Evolutionary conservation across 30 jellyfish, hydroid and myxozoan genomes (phyloP).

Genomic region (Turritopsis rubra): DNA sequence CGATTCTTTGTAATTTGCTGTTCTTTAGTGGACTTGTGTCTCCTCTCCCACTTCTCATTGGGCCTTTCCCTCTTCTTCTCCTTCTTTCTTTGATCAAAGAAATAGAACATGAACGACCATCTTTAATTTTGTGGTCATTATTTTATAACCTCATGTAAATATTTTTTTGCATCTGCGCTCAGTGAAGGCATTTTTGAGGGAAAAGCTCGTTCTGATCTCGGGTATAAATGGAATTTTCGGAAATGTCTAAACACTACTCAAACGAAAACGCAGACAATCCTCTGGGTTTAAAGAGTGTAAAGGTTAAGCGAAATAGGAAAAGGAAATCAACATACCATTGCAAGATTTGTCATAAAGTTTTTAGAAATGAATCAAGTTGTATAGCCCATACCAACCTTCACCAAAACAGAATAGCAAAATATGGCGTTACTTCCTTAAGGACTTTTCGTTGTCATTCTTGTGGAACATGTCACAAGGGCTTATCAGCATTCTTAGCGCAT

Average conservation of each 20-base stretch:
- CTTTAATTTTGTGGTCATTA: too few species aligned
- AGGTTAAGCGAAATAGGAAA: neutral
- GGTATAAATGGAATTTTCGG: constrained; percentile 19
- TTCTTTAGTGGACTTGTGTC: too few species aligned
- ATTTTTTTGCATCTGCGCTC: constrained; percentile 28
- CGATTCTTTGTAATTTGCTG: too few species aligned
- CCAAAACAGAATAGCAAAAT: neutral
- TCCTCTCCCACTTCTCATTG: too few species aligned
- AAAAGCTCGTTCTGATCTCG: constrained; percentile 36
- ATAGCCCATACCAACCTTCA: constrained; percentile 20
- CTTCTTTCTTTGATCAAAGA: too few species aligned
- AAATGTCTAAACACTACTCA: neutral
- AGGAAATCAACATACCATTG: constrained; percentile 10
- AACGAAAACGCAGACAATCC: neutral
- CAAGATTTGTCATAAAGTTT: constrained; percentile 30
- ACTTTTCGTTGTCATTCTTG: constrained; percentile 22
- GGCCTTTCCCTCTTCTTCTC: too few species aligned
- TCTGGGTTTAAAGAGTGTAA: neutral
- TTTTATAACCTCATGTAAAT: neutral
- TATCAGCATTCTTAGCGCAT: constrained; percentile 29
- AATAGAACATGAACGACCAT: too few species aligned
- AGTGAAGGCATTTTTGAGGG: constrained; percentile 12
- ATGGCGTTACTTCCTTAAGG: neutral
- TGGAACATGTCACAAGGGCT: constrained; percentile 19
- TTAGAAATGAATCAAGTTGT: neutral